Percentiles rank a stretch among this genome's conserved stretches.
Evolutionary conservation across 2,888 invertebrate genomes (phyloP).

Genomic region (Pilophorus perplexus): DNA sequence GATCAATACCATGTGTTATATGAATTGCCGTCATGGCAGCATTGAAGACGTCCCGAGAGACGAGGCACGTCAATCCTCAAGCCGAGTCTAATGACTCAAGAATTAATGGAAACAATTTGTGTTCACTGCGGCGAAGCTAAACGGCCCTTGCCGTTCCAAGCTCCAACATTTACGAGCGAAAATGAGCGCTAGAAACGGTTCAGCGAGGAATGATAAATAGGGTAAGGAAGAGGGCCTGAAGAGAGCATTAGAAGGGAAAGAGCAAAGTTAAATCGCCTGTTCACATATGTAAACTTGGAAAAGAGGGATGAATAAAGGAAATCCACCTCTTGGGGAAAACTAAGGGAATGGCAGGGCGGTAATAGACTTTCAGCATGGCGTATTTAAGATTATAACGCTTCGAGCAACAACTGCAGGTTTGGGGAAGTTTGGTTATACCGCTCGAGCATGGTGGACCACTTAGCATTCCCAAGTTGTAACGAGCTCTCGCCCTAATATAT

Average conservation of each 20-base stretch:
- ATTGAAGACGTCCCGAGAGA: too few species aligned
- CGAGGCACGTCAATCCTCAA: too few species aligned
- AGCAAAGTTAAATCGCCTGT: slow-evolving; percentile 33
- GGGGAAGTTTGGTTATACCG: background rate
- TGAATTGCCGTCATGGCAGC: too few species aligned
- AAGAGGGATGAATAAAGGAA: slow-evolving; percentile 23
- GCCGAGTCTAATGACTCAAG: too few species aligned
- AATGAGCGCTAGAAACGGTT: background rate
- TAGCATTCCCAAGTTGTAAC: background rate
- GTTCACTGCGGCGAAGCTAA: background rate
- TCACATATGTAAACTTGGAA: slow-evolving; percentile 29
- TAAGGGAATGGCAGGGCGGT: background rate
- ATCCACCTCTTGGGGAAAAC: slow-evolving; percentile 25
- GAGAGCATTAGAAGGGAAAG: background rate
- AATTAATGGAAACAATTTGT: background rate
- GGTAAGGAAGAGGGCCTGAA: background rate
- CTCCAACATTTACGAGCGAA: background rate
- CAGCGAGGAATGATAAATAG: slow-evolving; percentile 10
- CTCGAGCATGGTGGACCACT: background rate
- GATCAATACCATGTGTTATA: too few species aligned
- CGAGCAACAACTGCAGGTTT: background rate
- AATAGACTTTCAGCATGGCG: background rate
- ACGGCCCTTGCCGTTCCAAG: too few species aligned
- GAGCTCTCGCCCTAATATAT: background rate
- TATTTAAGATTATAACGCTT: background rate